Base-by-base conservation (phyloP, 35 echinoderm and acorn worm genomes). In the Holothuria glaberrima region DNA sequence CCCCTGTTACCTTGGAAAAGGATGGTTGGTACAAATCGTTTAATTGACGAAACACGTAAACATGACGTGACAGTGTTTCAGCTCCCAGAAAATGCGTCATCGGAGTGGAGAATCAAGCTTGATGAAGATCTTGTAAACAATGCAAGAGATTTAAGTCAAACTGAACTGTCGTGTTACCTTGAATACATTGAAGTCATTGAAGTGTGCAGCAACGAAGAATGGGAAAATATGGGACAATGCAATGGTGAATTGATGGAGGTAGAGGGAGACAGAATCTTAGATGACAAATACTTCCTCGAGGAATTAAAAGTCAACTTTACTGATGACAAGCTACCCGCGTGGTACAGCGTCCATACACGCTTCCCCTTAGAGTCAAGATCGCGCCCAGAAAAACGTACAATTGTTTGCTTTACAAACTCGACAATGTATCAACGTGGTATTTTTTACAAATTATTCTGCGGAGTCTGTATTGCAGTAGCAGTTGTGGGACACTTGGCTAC, bases 201-300 rank as follows among this genome's bases (percentile, higher is more conserved):
- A 27, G 16, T 71, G 5, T 71, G 68, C 30, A 71, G 68, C 29
- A 16, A 27, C 29, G n/a, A 71, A 33, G 29, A 27, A 17, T 71
- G 68, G 68, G 68, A 27, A 71, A 31, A 17, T 29, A 14, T 71
- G 68, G 68, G 68, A 14, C 6, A 71, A 9, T 71, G 68, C 68
- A 71, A 71, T 17, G 68, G 68, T 31, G 68, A 71, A 71, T 25
- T 71, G 29, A 4, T 29, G 16, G 68, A 71, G 68, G 29, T 71
- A 71, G 68, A 71, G 28, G 68, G 68, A 31, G 68, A 71, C 28
- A 27, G 34, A 2, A 71, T 71, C 30, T 33, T 71, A 12, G 17
- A 71, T 31, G 14, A 31, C 29, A 31, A 46, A 46, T 46, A 46
- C 10, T 46, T 46, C 10, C 44, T 46, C 4, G 10, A 4, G 10